Base-by-base conservation (phyloP, 2,113 vertebrate genomes). In the Dipodomys ordii region DNA sequence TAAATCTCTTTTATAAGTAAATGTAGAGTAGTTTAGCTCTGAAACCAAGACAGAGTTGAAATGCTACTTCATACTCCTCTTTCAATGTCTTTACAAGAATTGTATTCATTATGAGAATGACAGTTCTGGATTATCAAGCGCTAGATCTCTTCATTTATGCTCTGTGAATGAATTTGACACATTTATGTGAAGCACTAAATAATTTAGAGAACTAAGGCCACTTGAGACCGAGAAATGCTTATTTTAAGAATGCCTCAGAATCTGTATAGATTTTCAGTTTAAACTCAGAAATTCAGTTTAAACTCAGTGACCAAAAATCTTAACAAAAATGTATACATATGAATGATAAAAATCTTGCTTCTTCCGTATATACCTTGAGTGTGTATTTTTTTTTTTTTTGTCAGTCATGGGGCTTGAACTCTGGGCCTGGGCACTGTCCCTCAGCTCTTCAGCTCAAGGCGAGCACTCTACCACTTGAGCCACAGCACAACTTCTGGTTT, bases 121-220 rank as follows among this genome's bases (percentile, higher is more conserved):
- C 13, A 82, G 44, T 78, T 95, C 71, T 87, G 68, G 53, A 85
- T 93, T 93, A 94, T 76, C 86, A 94, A 94, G 49, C 71, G 78
- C 65, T 69, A 74, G 69, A 95, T 81, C 78, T 95, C 91, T 96
- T 94, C 92, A 94, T 93, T 91, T 95, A 93, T 92, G 68, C 39
- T 28, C n/a, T 74, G 27, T 94, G 95, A 95, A 94, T 94, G 93
- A 81, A 94, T 78, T 0, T 83, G 90, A 95, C 88, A 96, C 90
- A 74, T 95, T 96, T 94, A 90, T 93, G 71, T 67, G 91, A 44
- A 94, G 32, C 74, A 71, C 74, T 94, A 78, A 94, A 96, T 95
- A 95, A 96, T 92, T 93, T 93, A 95, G 39, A 89, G 74, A 94
- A 76, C 39, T 1, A 28, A 91, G 65, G 32, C 25, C 80, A 69